A percentile compares a stretch with the other conserved stretches of the same genome.
phyloP scores from a whole-genome alignment of 2,113 vertebrate species.

The Ceyx margarethae region DNA sequence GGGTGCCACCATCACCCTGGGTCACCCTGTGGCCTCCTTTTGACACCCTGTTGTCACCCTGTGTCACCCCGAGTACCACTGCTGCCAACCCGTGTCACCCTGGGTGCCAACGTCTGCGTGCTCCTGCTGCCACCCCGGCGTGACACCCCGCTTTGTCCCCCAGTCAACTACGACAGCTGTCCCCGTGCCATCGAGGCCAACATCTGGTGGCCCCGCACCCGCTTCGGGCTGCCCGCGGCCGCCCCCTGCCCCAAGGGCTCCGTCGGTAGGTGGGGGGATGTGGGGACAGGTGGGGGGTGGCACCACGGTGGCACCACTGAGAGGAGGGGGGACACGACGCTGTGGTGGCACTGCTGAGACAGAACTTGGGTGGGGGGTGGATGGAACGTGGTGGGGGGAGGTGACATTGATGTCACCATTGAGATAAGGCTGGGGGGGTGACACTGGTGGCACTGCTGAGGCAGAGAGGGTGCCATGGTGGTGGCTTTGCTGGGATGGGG shows the following conservation, averaged over 20 bases:
- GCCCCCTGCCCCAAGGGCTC: slow-evolving; percentile 91
- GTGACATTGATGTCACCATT: fast-evolving
- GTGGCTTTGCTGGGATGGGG: not conserved
- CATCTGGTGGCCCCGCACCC: slow-evolving; percentile 97
- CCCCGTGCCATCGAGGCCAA: slow-evolving; percentile 88
- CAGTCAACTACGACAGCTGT: slow-evolving; percentile 98
- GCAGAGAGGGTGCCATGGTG: fast-evolving
- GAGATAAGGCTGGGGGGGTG: not conserved
- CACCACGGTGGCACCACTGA: not conserved
- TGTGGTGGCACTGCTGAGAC: not conserved
- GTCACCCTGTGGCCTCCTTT: not conserved
- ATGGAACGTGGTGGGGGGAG: not conserved
- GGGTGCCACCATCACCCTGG: not conserved
- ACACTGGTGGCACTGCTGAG: not conserved
- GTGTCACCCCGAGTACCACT: not conserved
- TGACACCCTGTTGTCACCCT: not conserved
- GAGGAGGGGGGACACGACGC: not conserved
- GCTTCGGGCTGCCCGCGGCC: slow-evolving; percentile 90
- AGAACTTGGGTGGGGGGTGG: too few species aligned
- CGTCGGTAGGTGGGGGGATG: slow-evolving; percentile 71
- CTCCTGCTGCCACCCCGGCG: not conserved
- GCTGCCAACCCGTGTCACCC: not conserved
- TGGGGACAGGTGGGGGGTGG: fast-evolving
- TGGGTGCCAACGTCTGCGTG: too few species aligned
- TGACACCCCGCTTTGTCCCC: not conserved